These are phyloP conservation scores for Papilio protenor DNA, from an alignment of 2,888 invertebrate species.

Conservation along the genomic window DNA sequence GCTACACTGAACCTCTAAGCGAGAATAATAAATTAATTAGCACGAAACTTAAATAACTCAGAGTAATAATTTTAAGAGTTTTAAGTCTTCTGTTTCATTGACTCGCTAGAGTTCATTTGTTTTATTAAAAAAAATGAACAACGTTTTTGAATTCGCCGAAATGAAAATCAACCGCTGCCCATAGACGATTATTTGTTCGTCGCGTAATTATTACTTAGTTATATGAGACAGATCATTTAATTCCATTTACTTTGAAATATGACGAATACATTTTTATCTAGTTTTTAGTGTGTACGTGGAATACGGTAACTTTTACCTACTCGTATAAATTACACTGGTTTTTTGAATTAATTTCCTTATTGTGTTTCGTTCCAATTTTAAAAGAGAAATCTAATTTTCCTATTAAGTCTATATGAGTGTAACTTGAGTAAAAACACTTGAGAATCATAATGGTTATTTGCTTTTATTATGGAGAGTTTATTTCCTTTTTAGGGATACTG, in stretches of 20 bases:
- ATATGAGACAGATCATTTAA: no score
- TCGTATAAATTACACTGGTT: background rate
- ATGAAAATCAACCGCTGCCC: no score
- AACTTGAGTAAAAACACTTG: background rate
- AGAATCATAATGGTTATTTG: background rate
- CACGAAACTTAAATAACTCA: constrained; percentile 16
- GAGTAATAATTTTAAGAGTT: constrained; percentile 17
- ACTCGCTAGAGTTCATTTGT: background rate
- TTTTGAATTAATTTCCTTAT: background rate
- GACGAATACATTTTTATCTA: no score
- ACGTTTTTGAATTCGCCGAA: no score
- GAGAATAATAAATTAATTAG: constrained; percentile 21
- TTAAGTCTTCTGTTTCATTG: constrained; percentile 1
- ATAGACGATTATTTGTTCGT: no score
- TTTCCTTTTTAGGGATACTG: background rate
- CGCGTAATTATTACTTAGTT: no score
- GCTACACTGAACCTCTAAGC: constrained; percentile 1
- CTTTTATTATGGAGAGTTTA: background rate
- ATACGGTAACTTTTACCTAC: no score
- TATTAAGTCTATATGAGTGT: background rate
- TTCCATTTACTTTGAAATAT: no score
- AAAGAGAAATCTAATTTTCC: background rate
- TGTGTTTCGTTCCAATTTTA: background rate
- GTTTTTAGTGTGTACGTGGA: no score
- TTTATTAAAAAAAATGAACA: background rate